Evolutionary conservation across 1,140 invertebrate genomes (phyloP).

Genomic region (Trinorchestia longiramus): DNA sequence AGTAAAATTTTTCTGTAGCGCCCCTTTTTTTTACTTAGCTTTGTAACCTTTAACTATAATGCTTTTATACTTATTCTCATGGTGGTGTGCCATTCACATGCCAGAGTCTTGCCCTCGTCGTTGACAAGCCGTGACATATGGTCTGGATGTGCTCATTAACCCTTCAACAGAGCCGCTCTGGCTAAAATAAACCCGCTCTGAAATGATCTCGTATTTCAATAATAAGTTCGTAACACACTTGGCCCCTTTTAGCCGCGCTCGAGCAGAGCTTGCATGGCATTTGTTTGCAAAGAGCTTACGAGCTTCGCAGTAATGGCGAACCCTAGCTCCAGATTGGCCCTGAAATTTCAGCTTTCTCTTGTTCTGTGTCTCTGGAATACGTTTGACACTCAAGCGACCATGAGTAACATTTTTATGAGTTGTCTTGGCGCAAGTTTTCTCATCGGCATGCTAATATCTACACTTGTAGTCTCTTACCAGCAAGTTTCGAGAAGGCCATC

Average conservation of each 20-base stretch:
- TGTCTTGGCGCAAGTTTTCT: conserved; percentile 28
- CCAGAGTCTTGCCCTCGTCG: not conserved
- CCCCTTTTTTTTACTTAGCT: not conserved
- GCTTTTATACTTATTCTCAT: not conserved
- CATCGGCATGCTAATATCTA: conserved; percentile 46
- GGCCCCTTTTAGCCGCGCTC: not conserved
- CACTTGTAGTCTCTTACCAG: conserved; percentile 29
- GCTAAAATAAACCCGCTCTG: not conserved
- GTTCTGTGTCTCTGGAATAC: conserved; percentile 10
- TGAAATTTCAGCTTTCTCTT: conserved; percentile 45
- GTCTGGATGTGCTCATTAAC: not conserved
- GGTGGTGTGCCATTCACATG: not conserved
- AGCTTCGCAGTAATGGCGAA: conserved; percentile 13
- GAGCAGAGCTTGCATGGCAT: conserved; percentile 15
- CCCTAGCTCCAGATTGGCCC: not conserved
- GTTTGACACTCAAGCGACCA: not conserved
- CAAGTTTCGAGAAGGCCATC: not conserved
- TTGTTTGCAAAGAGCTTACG: conserved; percentile 50
- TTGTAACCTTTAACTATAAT: not conserved
- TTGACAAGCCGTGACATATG: not conserved
- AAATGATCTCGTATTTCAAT: conserved; percentile 33
- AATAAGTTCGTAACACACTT: not conserved
- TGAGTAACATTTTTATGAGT: conserved; percentile 26
- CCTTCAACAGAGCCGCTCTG: not conserved
- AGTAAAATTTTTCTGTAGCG: not conserved